These are phyloP conservation scores for Ceratitis capitata DNA, from an alignment of 1,140 invertebrate species.

Conservation along the genomic window DNA sequence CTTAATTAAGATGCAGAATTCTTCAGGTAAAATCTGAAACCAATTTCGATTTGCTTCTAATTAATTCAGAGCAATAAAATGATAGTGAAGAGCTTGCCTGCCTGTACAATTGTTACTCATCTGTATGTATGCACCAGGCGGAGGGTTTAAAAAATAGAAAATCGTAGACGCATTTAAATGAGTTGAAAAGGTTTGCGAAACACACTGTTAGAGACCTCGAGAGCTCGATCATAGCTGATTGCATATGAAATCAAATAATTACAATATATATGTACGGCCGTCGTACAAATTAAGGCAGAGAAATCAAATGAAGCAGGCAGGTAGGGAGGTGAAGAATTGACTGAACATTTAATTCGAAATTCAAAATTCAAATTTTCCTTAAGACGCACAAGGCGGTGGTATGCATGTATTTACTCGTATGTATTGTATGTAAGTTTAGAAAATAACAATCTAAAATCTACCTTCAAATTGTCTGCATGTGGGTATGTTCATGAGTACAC, in stretches of 20 bases:
- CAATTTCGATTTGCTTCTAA: background rate
- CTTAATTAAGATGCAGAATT: background rate
- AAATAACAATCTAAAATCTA: background rate
- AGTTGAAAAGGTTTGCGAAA: background rate
- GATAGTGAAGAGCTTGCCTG: background rate
- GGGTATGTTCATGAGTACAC: background rate
- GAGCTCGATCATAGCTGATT: background rate
- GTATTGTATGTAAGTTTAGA: background rate
- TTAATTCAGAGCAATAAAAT: background rate
- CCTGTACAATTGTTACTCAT: background rate
- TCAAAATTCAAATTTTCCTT: slow-evolving; percentile 40
- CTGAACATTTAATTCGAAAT: slow-evolving; percentile 32
- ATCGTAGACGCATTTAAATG: background rate
- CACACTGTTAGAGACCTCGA: background rate
- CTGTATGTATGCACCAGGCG: background rate
- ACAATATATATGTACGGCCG: background rate
- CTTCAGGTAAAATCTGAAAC: background rate
- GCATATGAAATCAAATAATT: slow-evolving; percentile 16
- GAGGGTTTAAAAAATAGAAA: background rate
- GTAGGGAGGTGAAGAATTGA: background rate
- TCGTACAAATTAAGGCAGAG: too few species aligned
- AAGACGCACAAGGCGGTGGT: background rate
- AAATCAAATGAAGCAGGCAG: background rate
- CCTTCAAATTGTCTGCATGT: slow-evolving; percentile 9
- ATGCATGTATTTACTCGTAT: background rate